Evolutionary conservation across 2,797 vertebrate species (phyloP), one percentile per base, ranked within the genome.

Genomic region (Leptodactylus fallax): DNA sequence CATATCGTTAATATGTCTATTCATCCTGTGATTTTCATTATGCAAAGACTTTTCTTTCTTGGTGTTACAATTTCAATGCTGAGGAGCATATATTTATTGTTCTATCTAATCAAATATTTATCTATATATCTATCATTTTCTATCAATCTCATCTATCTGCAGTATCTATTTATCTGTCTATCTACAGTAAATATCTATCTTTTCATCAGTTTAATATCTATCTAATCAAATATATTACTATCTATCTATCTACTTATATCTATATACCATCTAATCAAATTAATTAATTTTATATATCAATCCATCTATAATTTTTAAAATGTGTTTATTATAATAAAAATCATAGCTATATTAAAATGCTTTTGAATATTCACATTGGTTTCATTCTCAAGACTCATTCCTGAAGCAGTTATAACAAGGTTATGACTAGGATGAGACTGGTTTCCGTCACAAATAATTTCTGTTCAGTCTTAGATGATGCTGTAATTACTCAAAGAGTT

Each of bases 401-500:
- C 56, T 79, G 16, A 17, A 25, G 45, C 47, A 51, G 72, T 51
- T 25, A 36, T 36, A 36, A 36, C 27, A 81, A 27, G 58, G 79
- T 45, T n/a, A 63, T 8, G 17, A 19, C 55, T 80, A 7, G 53
- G 55, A 81, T 16, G 60, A 23, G n/a, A 13, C 19, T 65, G 60
- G 79, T 49, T 81, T 81, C 58, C 9, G 45, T 81, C 58, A 81
- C 17, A 47, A n/a, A 49, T 65, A n/a, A 77, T 77, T 53, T 13
- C 49, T 13, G 10, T 53, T 77, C 72, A 23, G 4, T 77, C 49
- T n/a, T 3, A 63, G 47, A n/a, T 65, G 11, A 47, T n/a, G 16
- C 60, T 51, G 58, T 81, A 63, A 47, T 81, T 63, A 27, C 36
- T 23, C 58, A 81, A 81, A 23, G 60, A 65, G 36, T 63, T 63